Percentiles rank a stretch among this genome's conserved stretches.
phyloP scores from a whole-genome alignment of 2,113 vertebrate genomes.

The Polyodon spathula region DNA sequence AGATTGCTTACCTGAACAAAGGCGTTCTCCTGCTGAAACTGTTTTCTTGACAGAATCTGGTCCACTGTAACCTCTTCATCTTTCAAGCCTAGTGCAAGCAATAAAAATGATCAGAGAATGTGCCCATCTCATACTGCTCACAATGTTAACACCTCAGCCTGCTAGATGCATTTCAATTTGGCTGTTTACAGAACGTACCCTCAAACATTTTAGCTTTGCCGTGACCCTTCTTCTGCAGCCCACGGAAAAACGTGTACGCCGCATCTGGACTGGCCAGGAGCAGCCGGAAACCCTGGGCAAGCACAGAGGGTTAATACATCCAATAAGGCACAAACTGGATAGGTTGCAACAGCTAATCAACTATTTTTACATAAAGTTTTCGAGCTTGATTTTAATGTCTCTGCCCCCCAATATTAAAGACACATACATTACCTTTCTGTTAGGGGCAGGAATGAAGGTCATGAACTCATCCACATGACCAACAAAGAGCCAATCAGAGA shows the following conservation, averaged over 20 bases:
- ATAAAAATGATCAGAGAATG: neutral
- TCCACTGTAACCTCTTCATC: slow-evolving; percentile 37
- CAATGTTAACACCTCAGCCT: neutral
- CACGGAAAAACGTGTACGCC: slow-evolving; percentile 73
- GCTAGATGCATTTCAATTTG: neutral
- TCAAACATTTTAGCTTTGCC: slow-evolving; percentile 77
- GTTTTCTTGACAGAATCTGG: slow-evolving; percentile 48
- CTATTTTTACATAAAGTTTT: no score
- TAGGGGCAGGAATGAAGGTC: slow-evolving; percentile 75
- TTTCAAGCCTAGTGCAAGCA: slow-evolving; percentile 27
- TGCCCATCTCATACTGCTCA: no score
- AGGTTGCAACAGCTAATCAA: neutral
- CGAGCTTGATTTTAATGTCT: no score
- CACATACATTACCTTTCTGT: slow-evolving; percentile 61
- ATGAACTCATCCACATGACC: slow-evolving; percentile 84
- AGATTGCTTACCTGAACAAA: slow-evolving; percentile 62
- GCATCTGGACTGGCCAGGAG: slow-evolving; percentile 81
- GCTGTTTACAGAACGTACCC: slow-evolving; percentile 20
- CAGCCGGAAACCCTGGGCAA: slow-evolving; percentile 71
- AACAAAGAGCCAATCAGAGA: slow-evolving; percentile 77
- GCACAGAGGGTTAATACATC: slow-evolving; percentile 6
- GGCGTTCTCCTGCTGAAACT: slow-evolving; percentile 49
- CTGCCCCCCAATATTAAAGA: no score
- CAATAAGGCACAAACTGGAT: slow-evolving; percentile 15
- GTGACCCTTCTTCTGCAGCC: slow-evolving; percentile 67